Evolutionary conservation across 2,888 invertebrate species (phyloP), one percentile per base, ranked within the genome.

Genomic region (Drosophila birchii): DNA sequence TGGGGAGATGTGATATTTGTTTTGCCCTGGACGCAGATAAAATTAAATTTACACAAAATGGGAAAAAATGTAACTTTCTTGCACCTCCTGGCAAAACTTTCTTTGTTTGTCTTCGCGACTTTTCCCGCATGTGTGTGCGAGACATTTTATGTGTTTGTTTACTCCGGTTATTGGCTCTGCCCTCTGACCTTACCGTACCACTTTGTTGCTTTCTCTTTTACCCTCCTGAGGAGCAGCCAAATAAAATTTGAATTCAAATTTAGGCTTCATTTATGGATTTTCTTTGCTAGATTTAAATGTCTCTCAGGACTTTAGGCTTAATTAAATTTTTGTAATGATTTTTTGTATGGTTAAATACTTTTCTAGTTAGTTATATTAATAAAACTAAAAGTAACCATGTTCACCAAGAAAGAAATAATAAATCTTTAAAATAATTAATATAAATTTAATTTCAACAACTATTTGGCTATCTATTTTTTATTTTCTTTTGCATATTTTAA

Each of bases 21-120:
- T 67, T 82, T 58, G 67, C 86, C 83, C 83, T 72, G 66, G 76
- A 80, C 88, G 64, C 61, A 80, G 83, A 83, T 83, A 83, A 83
- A 83, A 83, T 83, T 82, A 86, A 82, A 86, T 86, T 80, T 80
- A 75, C 72, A 76, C 76, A 70, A 64, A 61, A 63, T 63, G 64
- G 14, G 54, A 36, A 68, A 61, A 57, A 47, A 61, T 53, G 61
- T 74, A 55, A 72, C 70, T 67, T 81, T 81, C 62, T 68, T 71
- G 34, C 53, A 53, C 36, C 71, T 72, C 20, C 54, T 53, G 45
- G 45, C 34, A 69, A 78, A 75, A 55, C 76, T 87, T 79, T 71
- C 51, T 53, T 64, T 81, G 67, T 72, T 56, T 61, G 59, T 49
- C 45, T 53, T 61, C 26, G 47, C 43, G 49, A 54, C 49, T 76